These are phyloP conservation scores for Abramis brama DNA, from an alignment of 2,113 vertebrate species.

Conservation along the genomic window DNA sequence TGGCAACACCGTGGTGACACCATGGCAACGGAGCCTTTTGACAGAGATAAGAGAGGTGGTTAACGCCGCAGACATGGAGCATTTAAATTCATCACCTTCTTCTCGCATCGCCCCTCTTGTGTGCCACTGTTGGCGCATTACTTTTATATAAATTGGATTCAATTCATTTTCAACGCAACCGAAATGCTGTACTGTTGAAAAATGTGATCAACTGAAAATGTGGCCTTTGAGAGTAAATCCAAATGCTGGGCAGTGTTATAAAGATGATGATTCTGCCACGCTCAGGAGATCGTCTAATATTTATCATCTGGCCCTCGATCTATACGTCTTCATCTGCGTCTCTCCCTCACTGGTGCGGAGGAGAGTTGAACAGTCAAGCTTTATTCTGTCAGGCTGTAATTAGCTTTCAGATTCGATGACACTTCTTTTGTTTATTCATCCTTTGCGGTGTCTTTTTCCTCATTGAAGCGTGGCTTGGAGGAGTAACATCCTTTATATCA, in stretches of 20 bases:
- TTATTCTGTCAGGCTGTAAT: constrained; percentile 51
- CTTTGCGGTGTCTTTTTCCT: constrained; percentile 35
- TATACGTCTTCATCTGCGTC: neutral
- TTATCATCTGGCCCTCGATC: constrained; percentile 3
- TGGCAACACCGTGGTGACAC: constrained; percentile 59
- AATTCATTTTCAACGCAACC: constrained; percentile 16
- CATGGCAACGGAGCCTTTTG: constrained; percentile 57
- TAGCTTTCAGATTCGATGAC: constrained; percentile 46
- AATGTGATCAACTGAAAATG: constrained; percentile 5
- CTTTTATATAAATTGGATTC: constrained; percentile 33
- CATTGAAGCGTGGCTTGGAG: constrained; percentile 31
- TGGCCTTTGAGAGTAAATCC: constrained; percentile 20
- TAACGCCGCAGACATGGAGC: constrained; percentile 40
- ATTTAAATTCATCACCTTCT: constrained; percentile 52
- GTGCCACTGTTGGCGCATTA: constrained; percentile 41
- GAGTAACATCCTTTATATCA: constrained; percentile 36
- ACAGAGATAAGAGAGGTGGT: constrained; percentile 57
- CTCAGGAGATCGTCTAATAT: constrained; percentile 12
- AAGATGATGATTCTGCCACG: constrained; percentile 3
- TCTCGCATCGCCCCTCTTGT: constrained; percentile 54
- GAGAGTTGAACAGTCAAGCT: constrained; percentile 37
- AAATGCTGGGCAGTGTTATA: neutral
- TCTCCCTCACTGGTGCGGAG: constrained; percentile 28
- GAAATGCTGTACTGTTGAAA: neutral
- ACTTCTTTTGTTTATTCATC: constrained; percentile 55